Evolutionary conservation across 2,113 vertebrate genomes (phyloP), one percentile per base, ranked within the genome.

Genomic region (Hyla sarda): DNA sequence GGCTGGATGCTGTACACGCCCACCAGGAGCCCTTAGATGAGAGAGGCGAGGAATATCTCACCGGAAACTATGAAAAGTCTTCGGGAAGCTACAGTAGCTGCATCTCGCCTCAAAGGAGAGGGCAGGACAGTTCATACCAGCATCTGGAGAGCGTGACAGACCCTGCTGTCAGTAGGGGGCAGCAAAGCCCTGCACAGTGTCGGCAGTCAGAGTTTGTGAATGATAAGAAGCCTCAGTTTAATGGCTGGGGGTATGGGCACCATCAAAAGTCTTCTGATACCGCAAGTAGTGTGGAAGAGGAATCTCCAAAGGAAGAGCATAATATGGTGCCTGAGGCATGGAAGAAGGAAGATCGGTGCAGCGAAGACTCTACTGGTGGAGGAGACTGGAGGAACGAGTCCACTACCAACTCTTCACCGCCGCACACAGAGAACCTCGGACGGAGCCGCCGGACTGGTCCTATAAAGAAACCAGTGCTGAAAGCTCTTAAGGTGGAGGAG

Each of bases 381-480:
- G 88, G 90, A 0, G 96, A 95, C 85, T 99, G 98, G 98, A 91
- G 94, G 1, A 90, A 96, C 0, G 93, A 95, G 19, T 91, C 89
- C 88, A 88, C 90, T 25, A 52, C 13, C 17, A 58, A 85, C 32
- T 37, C 32, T 19, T 21, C 30, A 91, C 32, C 62, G 89, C 34
- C 97, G 88, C 94, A 94, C 0, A 94, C 94, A 14, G 98, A 99
- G 89, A 93, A 92, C 19, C 93, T 91, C 0, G 91, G 96, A 5
- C 95, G 97, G 73, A 94, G 91, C 0, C 95, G 98, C 41, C 93
- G 98, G 88, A 98, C 98, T 0, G 98, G 98, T 0, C 98, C 97
- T 0, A 99, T 99, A 89, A 99, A 99, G 93, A 99, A 98, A 37
- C 98, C 98, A 0, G 96, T 99, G 76, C 95, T 99, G 25, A 99